phyloP scores from a whole-genome alignment of 2,113 vertebrate species.

The Ginglymostoma cirratum region DNA sequence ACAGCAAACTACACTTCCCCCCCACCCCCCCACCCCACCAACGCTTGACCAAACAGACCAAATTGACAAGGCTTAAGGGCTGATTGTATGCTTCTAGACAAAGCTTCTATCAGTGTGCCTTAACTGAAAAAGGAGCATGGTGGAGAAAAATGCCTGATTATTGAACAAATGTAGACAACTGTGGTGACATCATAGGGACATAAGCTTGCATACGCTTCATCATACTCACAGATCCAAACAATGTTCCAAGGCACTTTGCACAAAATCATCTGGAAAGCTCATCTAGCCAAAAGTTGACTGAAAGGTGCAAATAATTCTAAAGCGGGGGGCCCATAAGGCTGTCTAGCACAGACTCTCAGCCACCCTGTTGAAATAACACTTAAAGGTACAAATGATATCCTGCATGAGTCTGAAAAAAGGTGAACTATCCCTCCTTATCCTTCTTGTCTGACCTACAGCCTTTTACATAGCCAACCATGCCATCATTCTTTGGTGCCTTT shows the following conservation, averaged over 20 bases:
- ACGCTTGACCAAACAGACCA: too few species aligned
- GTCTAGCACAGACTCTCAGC: too few species aligned
- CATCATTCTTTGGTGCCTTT: neutral
- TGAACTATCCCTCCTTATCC: neutral
- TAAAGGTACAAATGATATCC: neutral
- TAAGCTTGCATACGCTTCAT: too few species aligned
- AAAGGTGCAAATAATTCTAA: neutral
- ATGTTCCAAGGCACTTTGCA: neutral
- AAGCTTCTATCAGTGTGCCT: too few species aligned
- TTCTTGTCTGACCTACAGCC: neutral
- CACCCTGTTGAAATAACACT: neutral
- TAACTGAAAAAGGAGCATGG: conserved; percentile 52
- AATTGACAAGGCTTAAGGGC: too few species aligned
- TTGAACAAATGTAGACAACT: neutral
- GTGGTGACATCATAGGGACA: neutral
- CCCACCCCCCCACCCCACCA: too few species aligned
- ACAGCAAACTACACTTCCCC: too few species aligned
- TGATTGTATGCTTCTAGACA: too few species aligned
- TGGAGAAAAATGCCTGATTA: conserved; percentile 52
- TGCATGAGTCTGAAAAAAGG: neutral
- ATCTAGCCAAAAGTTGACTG: neutral
- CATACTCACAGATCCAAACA: neutral
- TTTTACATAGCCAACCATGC: neutral
- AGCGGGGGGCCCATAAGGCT: too few species aligned
- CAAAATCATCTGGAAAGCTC: neutral